Percentiles rank a stretch among this genome's conserved stretches.
Conservation (phyloP, 2,797 vertebrate genomes). For the Setipinna tenuifilis region DNA sequence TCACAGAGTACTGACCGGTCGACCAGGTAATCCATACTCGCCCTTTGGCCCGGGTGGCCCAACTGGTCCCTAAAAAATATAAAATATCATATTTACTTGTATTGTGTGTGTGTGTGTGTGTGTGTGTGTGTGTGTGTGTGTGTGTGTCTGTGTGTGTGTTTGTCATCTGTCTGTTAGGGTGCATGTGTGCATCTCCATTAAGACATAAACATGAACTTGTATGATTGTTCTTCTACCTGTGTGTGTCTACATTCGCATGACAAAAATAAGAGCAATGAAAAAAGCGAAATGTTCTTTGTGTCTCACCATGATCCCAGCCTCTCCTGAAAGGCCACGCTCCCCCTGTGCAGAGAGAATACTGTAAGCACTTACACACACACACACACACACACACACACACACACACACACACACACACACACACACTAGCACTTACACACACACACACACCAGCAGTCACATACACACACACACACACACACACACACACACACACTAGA, state of each 20-base stretch:
- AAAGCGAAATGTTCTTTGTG: background rate
- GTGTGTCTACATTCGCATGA: background rate
- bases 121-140: background rate
- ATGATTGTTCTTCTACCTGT: background rate
- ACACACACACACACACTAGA: background rate
- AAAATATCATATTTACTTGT: slow-evolving; percentile 2
- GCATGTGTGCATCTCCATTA: background rate
- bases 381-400: background rate
- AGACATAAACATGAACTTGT: background rate
- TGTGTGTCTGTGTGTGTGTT: background rate
- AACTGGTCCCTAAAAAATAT: slow-evolving; percentile 80
- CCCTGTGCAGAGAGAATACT: slow-evolving; percentile 69
- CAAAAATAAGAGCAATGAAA: background rate
- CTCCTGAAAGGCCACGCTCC: slow-evolving; percentile 79
- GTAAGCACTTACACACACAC: slow-evolving; percentile 31
- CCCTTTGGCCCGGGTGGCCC: slow-evolving; percentile 88
- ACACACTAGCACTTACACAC: background rate
- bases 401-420: background rate
- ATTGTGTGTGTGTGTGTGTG: background rate
- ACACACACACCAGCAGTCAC: background rate
- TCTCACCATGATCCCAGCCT: slow-evolving; percentile 66
- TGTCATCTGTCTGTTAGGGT: background rate
- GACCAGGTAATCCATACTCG: slow-evolving; percentile 90
- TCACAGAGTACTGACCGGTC: slow-evolving; percentile 77
- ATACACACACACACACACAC: background rate